Evolutionary conservation across 2,113 vertebrate species (phyloP), one percentile per base, ranked within the genome.

Genomic region (Aegotheles bennettii): DNA sequence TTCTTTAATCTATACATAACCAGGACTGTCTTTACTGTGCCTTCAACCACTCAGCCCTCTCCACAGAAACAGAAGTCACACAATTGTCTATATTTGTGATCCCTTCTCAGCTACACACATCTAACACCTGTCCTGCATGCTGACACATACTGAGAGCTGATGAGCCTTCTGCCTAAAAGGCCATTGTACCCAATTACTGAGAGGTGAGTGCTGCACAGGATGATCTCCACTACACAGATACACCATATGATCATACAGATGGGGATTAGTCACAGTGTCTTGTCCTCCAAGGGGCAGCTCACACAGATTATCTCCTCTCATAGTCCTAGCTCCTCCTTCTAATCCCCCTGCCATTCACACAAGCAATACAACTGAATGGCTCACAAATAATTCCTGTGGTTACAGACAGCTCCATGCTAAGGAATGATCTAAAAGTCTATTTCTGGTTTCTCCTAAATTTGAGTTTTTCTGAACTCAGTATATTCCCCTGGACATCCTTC

Each of bases 141-240:
- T 57, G 36, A 25, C 60, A n/a, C 7, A 1, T 3, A 3, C 38
- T 29, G 28, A 78, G 38, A 65, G 14, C 42, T 54, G 48, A 57
- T 23, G 50, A 38, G 16, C n/a, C 40, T 59, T 45, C 73, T 77
- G 73, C 63, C 63, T 43, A 9, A 53, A 61, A 57, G 36, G 50
- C 13, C 2, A 0, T 12, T 9, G 42, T 16, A 40, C 18, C 26
- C 59, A 40, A 31, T 43, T 35, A 13, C 35, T 1, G 4, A 40
- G 78, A 75, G 38, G 26, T 4, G 6, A 82, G 53, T 1, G 1
- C 16, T 9, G 8, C 63, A 33, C 48, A 47, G 51, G 35, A 35
- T 88, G 75, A 83, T 33, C 50, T n/a, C 51, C 4, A 2, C 70
- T 67, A 19, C 24, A n/a, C 64, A 43, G 76, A 43, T 71, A 24